Conservation (phyloP, 2,113 vertebrate species). For the Phrynocephalus versicolor region DNA sequence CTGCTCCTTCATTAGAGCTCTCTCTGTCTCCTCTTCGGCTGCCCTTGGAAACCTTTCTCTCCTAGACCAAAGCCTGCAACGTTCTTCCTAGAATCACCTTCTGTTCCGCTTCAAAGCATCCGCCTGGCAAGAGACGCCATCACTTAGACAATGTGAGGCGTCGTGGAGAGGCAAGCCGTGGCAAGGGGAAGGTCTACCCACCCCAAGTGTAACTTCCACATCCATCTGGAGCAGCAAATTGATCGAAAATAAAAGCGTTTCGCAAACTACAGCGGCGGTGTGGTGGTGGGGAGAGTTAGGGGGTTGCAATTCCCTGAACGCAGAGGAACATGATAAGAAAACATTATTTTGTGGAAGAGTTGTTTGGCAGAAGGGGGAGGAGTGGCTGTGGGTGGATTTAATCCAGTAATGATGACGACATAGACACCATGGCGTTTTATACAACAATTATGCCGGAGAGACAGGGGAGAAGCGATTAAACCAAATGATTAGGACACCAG, state of each 20-base stretch:
- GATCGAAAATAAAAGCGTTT: slow-evolving; percentile 62
- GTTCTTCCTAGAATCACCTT: slow-evolving; percentile 37
- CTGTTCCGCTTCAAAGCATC: slow-evolving; percentile 25
- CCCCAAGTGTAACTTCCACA: slow-evolving; percentile 47
- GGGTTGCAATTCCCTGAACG: slow-evolving; percentile 34
- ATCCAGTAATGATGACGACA: slow-evolving; percentile 56
- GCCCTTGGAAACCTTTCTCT: slow-evolving; percentile 31
- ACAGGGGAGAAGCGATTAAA: too few relatives aligned
- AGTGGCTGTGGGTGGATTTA: slow-evolving; percentile 73
- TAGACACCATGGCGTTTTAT: background rate
- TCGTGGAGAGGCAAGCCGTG: slow-evolving; percentile 4
- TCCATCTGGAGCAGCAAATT: slow-evolving; percentile 49
- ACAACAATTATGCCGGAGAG: background rate
- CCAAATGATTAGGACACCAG: too few relatives aligned
- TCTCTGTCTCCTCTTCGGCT: background rate
- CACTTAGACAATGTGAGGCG: slow-evolving; percentile 7
- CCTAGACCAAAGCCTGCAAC: background rate
- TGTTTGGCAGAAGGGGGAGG: slow-evolving; percentile 47
- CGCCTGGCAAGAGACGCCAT: background rate
- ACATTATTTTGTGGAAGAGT: slow-evolving; percentile 61
- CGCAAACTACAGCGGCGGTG: too few relatives aligned
- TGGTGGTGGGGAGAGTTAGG: slow-evolving; percentile 54
- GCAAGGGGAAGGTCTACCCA: slow-evolving; percentile 17
- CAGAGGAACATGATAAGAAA: slow-evolving; percentile 50
- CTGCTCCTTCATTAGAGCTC: slow-evolving; percentile 26